A percentile compares a stretch with the other conserved stretches of the same genome.
phyloP scores from a whole-genome alignment of 1,140 invertebrate genomes.

The Heterodera carotae region DNA sequence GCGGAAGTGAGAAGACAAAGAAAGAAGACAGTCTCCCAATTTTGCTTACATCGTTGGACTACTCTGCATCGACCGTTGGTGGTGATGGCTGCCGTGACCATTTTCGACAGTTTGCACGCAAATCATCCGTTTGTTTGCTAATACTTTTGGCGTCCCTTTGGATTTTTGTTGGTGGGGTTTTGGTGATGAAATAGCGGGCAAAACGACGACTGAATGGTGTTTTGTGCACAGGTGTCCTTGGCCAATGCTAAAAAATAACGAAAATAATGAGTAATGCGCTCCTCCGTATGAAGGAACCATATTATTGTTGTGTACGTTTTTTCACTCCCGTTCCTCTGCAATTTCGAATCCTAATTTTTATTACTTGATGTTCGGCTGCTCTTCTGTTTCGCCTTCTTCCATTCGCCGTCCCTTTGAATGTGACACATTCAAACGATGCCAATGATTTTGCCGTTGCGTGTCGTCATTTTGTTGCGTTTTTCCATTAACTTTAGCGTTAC shows the following conservation, averaged over 20 bases:
- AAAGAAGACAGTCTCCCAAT: not conserved
- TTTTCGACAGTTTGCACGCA: not conserved
- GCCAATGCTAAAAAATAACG: not conserved
- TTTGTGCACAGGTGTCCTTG: no score
- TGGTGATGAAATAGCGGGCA: not conserved
- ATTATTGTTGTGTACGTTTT: no score
- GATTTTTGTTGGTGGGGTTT: not conserved
- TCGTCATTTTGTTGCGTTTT: not conserved
- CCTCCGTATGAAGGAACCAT: no score
- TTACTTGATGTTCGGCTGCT: no score
- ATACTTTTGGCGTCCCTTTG: not conserved
- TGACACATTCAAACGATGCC: not conserved
- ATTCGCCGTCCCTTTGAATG: no score
- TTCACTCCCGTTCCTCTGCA: no score
- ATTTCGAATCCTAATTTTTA: no score
- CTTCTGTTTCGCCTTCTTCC: not conserved
- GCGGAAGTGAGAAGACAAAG: no score
- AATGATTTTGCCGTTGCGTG: not conserved
- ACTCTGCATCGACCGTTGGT: not conserved
- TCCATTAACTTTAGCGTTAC: not conserved
- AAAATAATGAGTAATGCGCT: no score
- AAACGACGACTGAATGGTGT: not conserved
- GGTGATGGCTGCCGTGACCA: not conserved
- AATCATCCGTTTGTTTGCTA: not conserved
- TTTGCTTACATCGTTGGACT: not conserved